Base-by-base conservation (phyloP, 2,797 vertebrate genomes). In the Sphenopsis melanotis region DNA sequence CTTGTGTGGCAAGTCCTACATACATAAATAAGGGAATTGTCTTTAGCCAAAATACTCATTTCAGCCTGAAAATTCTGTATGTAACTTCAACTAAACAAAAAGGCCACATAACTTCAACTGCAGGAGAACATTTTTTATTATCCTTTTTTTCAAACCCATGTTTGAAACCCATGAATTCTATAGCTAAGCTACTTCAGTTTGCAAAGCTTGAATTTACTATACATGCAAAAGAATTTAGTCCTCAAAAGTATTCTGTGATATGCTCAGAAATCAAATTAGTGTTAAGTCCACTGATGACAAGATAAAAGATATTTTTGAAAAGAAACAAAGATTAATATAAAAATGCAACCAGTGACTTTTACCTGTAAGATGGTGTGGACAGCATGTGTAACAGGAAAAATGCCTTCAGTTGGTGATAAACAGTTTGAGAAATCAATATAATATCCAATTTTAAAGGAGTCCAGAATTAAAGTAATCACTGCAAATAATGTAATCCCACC, bases 281-380 rank as follows among this genome's bases (percentile, higher is more conserved):
- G 5, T 66, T 34, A 66, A 93, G 64, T 49, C 56, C 41, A 56
- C 21, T 13, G 49, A 72, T 37, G 8, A 84, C 39, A 34, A 87
- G 16, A 63, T 24, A 61, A 66, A 72, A 53, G 9, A 37, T 22
- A 19, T 20, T 87, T 65, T 65, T 65, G 3, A 5, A 57, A 76
- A 80, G 30, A 92, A 88, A 70, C 11, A 55, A 24, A 72, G 12
- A 36, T 49, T 12, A 74, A 49, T 14, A 78, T 32, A 53, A 88
- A 92, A 64, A 2, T 18, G 53, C 32, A 87, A 23, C 7, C 18
- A 61, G 34, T 30, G 6, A 27, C 10, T 59, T 98, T 97, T 98
- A 99, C 99, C 99, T 99, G 99, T 82, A 98, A 96, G 53, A 99
- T 96, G n/a, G 99, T 99, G 93, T 99, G 99, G 42, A 98, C 96